Conservation (phyloP, 2,797 vertebrate genomes). For the Sandelia bainsii region DNA sequence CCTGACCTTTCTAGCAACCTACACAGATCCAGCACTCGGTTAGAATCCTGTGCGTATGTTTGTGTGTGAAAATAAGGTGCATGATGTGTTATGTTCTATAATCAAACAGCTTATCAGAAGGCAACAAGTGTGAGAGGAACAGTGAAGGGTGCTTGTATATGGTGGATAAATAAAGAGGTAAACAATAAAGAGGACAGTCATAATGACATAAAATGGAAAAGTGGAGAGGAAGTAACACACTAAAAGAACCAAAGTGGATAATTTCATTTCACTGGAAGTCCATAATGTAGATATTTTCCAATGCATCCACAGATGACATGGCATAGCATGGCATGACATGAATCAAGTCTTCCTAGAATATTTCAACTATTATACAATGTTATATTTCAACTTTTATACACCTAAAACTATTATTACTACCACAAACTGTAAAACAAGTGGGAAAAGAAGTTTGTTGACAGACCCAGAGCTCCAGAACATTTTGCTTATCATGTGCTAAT, state of each 20-base stretch:
- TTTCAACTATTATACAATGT: neutral
- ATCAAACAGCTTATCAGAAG: neutral
- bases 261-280: slow-evolving; percentile 4
- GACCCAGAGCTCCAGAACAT: neutral
- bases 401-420: slow-evolving; percentile 16
- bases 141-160: neutral
- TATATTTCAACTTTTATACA: neutral
- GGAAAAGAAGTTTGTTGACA: neutral
- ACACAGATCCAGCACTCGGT: neutral
- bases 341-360: slow-evolving; percentile 7
- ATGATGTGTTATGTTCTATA: neutral
- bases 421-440: slow-evolving; percentile 1
- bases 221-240: neutral
- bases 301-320: neutral
- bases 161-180: slow-evolving; percentile 1
- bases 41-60: neutral
- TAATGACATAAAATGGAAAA: slow-evolving; percentile 42
- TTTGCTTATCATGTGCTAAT: slow-evolving; percentile 12
- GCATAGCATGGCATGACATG: too few relatives aligned
- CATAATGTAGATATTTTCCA: neutral
- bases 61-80: neutral
- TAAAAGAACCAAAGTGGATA: neutral
- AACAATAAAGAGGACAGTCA: neutral
- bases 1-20: slow-evolving; percentile 17
- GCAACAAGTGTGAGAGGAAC: neutral